phyloP scores from a whole-genome alignment of 1,140 invertebrate species.

The Bombus terrestris region DNA sequence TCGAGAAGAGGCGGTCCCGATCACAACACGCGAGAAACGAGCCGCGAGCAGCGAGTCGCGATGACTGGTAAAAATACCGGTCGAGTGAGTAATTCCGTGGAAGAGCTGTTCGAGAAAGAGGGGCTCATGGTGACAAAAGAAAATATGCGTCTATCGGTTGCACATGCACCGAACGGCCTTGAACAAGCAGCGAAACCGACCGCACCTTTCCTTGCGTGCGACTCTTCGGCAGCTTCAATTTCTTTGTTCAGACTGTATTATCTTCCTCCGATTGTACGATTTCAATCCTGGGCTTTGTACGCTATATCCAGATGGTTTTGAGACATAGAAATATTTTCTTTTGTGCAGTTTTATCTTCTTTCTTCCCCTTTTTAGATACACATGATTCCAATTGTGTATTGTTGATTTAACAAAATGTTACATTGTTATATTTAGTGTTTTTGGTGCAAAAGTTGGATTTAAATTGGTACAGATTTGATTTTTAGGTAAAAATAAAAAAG shows the following conservation, averaged over 20 bases:
- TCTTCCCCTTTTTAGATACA: neutral
- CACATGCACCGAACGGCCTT: conserved; percentile 46
- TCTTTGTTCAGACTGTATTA: neutral
- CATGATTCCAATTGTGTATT: neutral
- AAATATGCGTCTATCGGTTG: conserved; percentile 42
- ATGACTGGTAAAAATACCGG: conserved; percentile 61
- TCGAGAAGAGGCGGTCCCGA: neutral
- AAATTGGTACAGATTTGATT: too few relatives aligned
- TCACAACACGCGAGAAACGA: neutral
- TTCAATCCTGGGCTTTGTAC: neutral
- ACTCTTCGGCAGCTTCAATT: neutral
- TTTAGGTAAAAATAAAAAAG: neutral
- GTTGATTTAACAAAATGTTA: neutral
- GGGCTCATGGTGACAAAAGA: conserved; percentile 46
- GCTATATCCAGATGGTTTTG: neutral
- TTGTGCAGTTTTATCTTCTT: neutral
- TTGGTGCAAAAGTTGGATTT: neutral
- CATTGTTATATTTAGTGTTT: too few relatives aligned
- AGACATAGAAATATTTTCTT: neutral
- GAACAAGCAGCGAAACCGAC: conserved; percentile 29
- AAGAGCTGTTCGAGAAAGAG: conserved; percentile 48
- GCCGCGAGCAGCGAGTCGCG: neutral
- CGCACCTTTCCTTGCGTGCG: conserved; percentile 15
- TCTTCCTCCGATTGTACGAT: neutral
- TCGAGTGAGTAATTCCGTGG: conserved; percentile 56